Conservation (phyloP, 1,140 invertebrate species). For the Homarus americanus region DNA sequence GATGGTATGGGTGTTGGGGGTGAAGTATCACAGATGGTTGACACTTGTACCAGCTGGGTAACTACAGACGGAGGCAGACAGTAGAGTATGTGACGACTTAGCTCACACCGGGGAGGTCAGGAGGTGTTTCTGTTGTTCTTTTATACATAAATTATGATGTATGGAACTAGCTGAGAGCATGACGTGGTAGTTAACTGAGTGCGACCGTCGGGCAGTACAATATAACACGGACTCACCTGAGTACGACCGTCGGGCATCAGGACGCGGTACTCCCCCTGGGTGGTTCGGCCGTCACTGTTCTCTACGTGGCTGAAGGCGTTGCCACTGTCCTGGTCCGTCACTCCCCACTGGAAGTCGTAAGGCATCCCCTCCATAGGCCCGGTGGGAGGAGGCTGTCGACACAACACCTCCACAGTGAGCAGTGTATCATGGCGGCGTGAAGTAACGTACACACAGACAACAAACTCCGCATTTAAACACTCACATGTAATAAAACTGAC, state of each 20-base stretch:
- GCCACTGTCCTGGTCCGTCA: background rate
- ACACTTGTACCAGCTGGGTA: too few relatives aligned
- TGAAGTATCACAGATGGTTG: too few relatives aligned
- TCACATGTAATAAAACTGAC: too few relatives aligned
- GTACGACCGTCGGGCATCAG: too few relatives aligned
- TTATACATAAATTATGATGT: background rate
- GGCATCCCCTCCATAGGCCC: slow-evolving; percentile 36
- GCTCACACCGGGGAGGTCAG: too few relatives aligned
- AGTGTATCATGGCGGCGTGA: background rate
- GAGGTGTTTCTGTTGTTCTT: background rate
- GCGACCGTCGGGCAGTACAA: slow-evolving; percentile 27
- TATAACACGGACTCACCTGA: slow-evolving; percentile 5
- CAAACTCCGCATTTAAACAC: too few relatives aligned
- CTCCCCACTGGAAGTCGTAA: slow-evolving; percentile 25
- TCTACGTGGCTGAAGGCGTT: slow-evolving; percentile 36
- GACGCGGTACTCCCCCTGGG: slow-evolving; percentile 45
- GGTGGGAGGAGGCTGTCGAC: background rate
- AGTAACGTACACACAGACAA: background rate
- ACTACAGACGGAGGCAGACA: too few relatives aligned
- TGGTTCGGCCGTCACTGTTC: slow-evolving; percentile 24
- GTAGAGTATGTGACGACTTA: too few relatives aligned
- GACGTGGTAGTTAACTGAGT: slow-evolving; percentile 12
- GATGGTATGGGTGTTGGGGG: too few relatives aligned
- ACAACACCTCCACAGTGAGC: background rate
- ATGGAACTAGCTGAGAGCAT: background rate